Percentiles rank a stretch among this genome's conserved stretches.
Conservation (phyloP, 92 coral and sea anemone genomes). For the Parazoanthus swiftii region DNA sequence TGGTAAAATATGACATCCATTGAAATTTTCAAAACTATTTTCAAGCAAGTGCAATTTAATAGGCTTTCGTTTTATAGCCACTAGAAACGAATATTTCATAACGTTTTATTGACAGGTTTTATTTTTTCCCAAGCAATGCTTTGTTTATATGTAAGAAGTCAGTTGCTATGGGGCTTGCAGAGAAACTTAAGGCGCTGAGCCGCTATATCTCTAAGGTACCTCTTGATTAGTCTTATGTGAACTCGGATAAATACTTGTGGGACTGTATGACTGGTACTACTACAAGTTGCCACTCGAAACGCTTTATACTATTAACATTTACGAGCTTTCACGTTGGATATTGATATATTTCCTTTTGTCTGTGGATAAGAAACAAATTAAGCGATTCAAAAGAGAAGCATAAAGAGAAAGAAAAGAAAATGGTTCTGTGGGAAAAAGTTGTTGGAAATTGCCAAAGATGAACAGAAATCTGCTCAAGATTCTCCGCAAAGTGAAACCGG, state of each 20-base stretch:
- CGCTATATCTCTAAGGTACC: slow-evolving; percentile 1
- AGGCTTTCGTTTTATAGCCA: slow-evolving; percentile 3
- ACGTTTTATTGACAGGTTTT: slow-evolving; percentile 4
- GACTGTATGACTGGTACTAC: slow-evolving; percentile 19
- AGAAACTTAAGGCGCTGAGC: slow-evolving; percentile 3
- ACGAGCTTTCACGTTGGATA: slow-evolving; percentile 8
- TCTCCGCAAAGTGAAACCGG: slow-evolving; percentile 34
- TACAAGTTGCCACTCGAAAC: slow-evolving; percentile 1
- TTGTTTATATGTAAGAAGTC: slow-evolving; percentile 9
- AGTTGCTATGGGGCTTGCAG: slow-evolving; percentile 23
- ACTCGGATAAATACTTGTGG: not conserved
- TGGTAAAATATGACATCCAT: slow-evolving; percentile 16
- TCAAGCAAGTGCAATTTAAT: slow-evolving; percentile 17
- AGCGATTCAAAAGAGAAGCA: slow-evolving; percentile 24
- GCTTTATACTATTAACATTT: not conserved
- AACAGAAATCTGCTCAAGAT: slow-evolving; percentile 8
- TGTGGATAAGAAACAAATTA: slow-evolving; percentile 14
- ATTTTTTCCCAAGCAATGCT: slow-evolving; percentile 25
- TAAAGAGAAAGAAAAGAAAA: slow-evolving; percentile 28
- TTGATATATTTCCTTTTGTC: slow-evolving; percentile 12
- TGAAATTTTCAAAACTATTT: slow-evolving; percentile 18
- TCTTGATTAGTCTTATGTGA: slow-evolving; percentile 27
- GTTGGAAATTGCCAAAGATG: slow-evolving; percentile 31
- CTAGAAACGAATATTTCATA: slow-evolving; percentile 2
- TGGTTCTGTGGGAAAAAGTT: slow-evolving; percentile 22